Evolutionary conservation across 2,888 invertebrate species (phyloP), one percentile per base, ranked within the genome.

Genomic region (Drosophila buzzatii): DNA sequence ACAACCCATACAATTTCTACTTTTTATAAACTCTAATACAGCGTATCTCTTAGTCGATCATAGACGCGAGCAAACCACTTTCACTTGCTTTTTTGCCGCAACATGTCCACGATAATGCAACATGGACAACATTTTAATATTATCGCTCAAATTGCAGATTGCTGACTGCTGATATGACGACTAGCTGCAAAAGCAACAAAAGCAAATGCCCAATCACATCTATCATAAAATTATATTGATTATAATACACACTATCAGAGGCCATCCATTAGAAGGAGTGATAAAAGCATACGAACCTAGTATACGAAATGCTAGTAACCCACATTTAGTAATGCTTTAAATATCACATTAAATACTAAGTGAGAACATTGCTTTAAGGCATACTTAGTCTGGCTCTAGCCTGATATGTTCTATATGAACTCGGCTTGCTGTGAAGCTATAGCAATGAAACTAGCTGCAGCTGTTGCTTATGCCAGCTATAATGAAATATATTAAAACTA

Each of bases 141-240:
- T 60, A 53, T 23, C 39, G 49, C 12, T 18, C 18, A 49, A 49
- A 6, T 33, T 1, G 12, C 31, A 18, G 49, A 12, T 31, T 1
- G 10, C 31, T 31, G 49, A 10, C 18, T 1, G 12, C 31, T 31
- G 49, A 31, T n/a, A 31, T n/a, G 16, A 27, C 14, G 18, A 27
- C 33, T 18, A 20, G 52, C 35, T 14, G 18, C 3, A 18, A 52
- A 18, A 2, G 23, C 53, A 14, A 20, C 35, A 20, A 35, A 18
- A 35, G n/a, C 10, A 18, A 35, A 35, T 37, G 10, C 18, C 53
- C 20, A 61, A 47, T 62, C 47, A 1, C 47, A 47, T 23, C 33
- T 12, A 23, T 49, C 53, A 45, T 45, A 63, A 64, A 64, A 27
- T 18, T 31, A 27, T 51, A 41, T 66, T 66, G 56, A 65, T 56